Conservation (phyloP, 1,140 invertebrate genomes). For the Daktulosphaira vitifoliae region DNA sequence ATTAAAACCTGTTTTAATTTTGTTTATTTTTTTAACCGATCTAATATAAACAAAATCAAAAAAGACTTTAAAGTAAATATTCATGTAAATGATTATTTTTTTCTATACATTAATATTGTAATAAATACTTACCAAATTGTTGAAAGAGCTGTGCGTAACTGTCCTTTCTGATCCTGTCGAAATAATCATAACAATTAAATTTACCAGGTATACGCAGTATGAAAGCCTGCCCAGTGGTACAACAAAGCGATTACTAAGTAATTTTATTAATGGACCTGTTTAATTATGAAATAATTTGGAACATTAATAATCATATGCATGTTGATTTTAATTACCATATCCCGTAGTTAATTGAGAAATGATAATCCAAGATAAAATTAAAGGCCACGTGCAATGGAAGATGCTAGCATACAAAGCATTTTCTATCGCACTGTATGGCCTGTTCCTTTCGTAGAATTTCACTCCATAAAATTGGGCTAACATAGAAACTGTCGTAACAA, state of each 20-base stretch:
- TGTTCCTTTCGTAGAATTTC: not conserved
- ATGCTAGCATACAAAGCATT: not conserved
- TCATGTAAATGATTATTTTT: too few species aligned
- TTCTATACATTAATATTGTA: too few species aligned
- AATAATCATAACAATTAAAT: slow-evolving; percentile 33
- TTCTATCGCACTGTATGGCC: not conserved
- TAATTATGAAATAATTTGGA: not conserved
- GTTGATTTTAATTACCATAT: slow-evolving; percentile 3
- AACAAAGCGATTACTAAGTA: slow-evolving; percentile 6
- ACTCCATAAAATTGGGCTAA: not conserved
- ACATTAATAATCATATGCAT: too few species aligned
- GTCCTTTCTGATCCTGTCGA: slow-evolving; percentile 11
- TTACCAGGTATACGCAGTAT: slow-evolving; percentile 37
- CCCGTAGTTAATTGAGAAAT: not conserved
- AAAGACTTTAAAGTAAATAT: too few species aligned
- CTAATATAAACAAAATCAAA: too few species aligned
- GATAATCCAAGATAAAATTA: not conserved
- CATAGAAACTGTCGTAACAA: not conserved
- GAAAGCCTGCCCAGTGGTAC: slow-evolving; percentile 36
- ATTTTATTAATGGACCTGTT: slow-evolving; percentile 1
- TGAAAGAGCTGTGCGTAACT: too few species aligned
- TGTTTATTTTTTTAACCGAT: too few species aligned
- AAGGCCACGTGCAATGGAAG: not conserved
- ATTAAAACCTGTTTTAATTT: too few species aligned
- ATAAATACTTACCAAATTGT: too few species aligned